Percentiles rank a stretch among this genome's conserved stretches.
phyloP scores from a whole-genome alignment of 2,113 vertebrate species.

The Monarcha castaneiventris region DNA sequence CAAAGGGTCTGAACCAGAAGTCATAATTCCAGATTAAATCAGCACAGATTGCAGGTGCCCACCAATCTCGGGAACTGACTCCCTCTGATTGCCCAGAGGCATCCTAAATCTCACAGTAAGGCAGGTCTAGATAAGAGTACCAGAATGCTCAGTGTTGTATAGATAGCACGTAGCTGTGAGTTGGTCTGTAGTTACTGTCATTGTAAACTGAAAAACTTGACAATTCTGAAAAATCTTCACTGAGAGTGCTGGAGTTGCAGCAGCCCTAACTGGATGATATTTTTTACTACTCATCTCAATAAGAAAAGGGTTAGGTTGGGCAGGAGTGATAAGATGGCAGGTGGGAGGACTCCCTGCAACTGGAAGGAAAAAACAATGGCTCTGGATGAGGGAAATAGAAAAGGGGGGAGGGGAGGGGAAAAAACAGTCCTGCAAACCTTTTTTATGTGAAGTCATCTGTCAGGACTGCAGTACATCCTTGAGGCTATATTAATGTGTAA shows the following conservation, averaged over 20 bases:
- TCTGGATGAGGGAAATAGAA: neutral
- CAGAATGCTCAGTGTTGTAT: rapidly evolving
- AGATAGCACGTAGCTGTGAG: neutral
- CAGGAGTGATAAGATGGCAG: neutral
- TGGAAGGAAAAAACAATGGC: neutral
- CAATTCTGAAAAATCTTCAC: neutral
- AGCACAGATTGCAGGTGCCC: neutral
- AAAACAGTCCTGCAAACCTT: neutral
- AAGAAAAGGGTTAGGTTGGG: neutral
- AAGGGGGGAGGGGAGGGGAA: rapidly evolving
- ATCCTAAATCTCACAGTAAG: neutral
- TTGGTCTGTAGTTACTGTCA: neutral
- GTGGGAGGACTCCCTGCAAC: neutral
- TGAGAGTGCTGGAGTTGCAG: neutral
- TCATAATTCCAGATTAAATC: constrained; percentile 30
- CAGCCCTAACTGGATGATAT: neutral
- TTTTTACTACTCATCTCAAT: neutral
- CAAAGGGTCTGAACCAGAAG: neutral
- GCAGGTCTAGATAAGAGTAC: neutral
- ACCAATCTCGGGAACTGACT: neutral
- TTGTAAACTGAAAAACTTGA: neutral
- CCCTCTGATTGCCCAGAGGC: neutral
- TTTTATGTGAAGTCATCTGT: neutral
- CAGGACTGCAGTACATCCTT: neutral
- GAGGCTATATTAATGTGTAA: neutral